Conservation (phyloP, 2,797 vertebrate species). For the Lycodopsis pacificus region DNA sequence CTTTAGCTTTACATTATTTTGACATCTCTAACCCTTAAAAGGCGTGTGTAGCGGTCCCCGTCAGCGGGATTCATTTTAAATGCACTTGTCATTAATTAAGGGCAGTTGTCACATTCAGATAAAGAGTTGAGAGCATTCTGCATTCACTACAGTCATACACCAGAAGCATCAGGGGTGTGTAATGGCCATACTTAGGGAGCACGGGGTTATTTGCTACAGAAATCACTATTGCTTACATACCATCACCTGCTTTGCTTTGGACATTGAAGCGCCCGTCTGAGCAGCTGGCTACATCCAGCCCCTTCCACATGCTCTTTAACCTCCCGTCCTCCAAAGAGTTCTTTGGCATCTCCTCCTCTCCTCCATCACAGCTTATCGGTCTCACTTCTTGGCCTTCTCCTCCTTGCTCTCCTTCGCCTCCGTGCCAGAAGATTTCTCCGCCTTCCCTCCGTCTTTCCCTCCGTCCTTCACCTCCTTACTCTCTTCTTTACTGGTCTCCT, state of each 20-base stretch:
- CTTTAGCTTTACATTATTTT: constrained; percentile 65
- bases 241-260: constrained; percentile 67
- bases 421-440: constrained; percentile 87
- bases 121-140: constrained; percentile 87
- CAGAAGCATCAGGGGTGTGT: constrained; percentile 82
- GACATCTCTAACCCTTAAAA: constrained; percentile 72
- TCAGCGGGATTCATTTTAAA: constrained; percentile 82
- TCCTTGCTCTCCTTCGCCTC: constrained; percentile 85
- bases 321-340: constrained; percentile 34
- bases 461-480: constrained; percentile 65
- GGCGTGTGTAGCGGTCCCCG: constrained; percentile 64
- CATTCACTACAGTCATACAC: constrained; percentile 86
- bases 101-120: constrained; percentile 84
- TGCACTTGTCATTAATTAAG: constrained; percentile 89
- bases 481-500: constrained; percentile 66
- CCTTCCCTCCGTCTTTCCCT: constrained; percentile 66
- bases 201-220: constrained; percentile 77
- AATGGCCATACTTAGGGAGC: constrained; percentile 75
- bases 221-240: constrained; percentile 84
- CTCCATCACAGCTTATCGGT: constrained; percentile 27
- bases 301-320: constrained; percentile 46
- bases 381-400: constrained; percentile 85
- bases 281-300: constrained; percentile 36
- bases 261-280: constrained; percentile 74
- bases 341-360: constrained; percentile 69